Evolutionary conservation across 2,113 vertebrate species (phyloP).

Genomic region (Bettongia penicillata): DNA sequence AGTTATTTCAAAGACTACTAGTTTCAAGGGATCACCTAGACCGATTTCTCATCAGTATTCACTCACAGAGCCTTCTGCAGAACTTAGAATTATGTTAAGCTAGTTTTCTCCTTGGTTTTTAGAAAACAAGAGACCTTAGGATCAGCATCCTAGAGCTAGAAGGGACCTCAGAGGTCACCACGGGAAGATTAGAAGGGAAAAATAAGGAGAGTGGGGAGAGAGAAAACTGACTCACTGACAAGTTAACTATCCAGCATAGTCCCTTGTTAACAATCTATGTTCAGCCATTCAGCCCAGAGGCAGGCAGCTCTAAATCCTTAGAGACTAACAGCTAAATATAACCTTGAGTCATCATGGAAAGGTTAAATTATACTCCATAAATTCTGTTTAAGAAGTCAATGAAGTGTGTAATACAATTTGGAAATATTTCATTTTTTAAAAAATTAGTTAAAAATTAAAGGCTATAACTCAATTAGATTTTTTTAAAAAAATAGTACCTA

Average conservation of each 20-base stretch:
- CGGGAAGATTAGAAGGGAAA: constrained; percentile 17
- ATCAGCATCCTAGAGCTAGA: no score
- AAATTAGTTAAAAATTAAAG: constrained; percentile 17
- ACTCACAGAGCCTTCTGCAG: neutral
- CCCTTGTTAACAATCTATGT: neutral
- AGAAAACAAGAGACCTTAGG: neutral
- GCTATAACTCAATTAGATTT: neutral
- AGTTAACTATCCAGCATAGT: constrained; percentile 17
- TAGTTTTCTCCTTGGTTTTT: constrained; percentile 36
- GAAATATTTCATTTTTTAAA: neutral
- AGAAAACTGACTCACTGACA: constrained; percentile 28
- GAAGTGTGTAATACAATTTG: neutral
- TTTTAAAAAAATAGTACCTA: neutral
- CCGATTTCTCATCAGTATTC: neutral
- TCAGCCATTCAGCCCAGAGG: neutral
- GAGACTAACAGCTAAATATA: constrained; percentile 11
- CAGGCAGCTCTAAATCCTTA: neutral
- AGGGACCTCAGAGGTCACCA: no score
- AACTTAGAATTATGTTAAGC: neutral
- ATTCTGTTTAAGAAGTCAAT: constrained; percentile 31
- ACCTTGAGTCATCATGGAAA: constrained; percentile 16
- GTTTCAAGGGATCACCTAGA: neutral
- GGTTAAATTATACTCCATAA: constrained; percentile 1
- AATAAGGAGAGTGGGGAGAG: neutral
- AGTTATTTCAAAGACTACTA: neutral